Percentiles rank a stretch among this genome's conserved stretches.
These are phyloP conservation scores for Campylomormyrus numenius DNA, from an alignment of 2,113 vertebrate genomes.

Conservation along the genomic window DNA sequence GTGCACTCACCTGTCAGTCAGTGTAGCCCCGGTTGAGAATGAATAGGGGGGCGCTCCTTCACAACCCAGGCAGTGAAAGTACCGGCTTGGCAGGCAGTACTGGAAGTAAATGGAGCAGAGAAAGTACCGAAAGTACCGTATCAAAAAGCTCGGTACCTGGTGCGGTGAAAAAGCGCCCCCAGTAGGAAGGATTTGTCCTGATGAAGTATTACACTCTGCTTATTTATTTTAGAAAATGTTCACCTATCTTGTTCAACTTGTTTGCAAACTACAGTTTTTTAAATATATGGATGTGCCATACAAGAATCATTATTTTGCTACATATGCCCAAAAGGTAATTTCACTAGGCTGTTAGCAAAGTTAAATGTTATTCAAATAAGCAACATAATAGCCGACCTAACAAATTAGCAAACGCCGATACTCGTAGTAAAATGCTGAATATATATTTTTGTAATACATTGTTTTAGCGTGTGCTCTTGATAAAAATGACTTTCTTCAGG, in stretches of 20 bases:
- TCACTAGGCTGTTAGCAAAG: not conserved
- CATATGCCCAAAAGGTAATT: not conserved
- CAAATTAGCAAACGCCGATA: not conserved
- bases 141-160: no score
- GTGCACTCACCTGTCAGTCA: not conserved
- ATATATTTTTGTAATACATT: not conserved
- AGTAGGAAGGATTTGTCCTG: not conserved
- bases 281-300: not conserved
- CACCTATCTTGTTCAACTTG: not conserved
- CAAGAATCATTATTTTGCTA: not conserved
- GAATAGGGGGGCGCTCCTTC: not conserved
- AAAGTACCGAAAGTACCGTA: not conserved
- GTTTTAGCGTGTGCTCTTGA: not conserved
- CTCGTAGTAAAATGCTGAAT: not conserved
- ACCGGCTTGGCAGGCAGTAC: not conserved
- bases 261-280: not conserved
- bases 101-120: not conserved
- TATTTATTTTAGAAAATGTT: not conserved
- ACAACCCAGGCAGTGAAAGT: not conserved
- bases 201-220: not conserved
- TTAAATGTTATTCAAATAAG: not conserved
- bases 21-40: not conserved
- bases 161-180: not conserved
- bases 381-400: not conserved
- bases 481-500: no score